A percentile compares a stretch with the other conserved stretches of the same genome.
Conservation (phyloP, 1,140 invertebrate species). For the Heliconius eleuchia region DNA sequence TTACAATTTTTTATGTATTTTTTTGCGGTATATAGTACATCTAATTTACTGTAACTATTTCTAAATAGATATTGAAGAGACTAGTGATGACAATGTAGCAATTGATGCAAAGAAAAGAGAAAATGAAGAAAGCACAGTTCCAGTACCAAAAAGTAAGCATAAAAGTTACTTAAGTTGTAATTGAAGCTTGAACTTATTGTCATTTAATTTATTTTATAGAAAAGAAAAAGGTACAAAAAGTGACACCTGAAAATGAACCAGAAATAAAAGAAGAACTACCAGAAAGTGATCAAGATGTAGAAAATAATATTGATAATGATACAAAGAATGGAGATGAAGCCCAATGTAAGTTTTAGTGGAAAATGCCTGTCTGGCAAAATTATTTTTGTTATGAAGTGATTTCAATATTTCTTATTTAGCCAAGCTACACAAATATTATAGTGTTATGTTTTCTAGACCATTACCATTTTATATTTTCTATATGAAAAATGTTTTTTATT, state of each 20-base stretch:
- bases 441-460: no score
- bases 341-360: conserved; percentile 50
- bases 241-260: conserved; percentile 45
- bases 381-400: not conserved
- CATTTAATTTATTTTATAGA: conserved; percentile 38
- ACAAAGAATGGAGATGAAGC: conserved; percentile 44
- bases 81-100: not conserved
- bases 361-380: not conserved
- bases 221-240: conserved; percentile 61
- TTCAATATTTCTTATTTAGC: not conserved
- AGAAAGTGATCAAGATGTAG: conserved; percentile 49
- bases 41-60: not conserved
- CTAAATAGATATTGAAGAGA: not conserved
- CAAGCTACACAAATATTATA: no score
- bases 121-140: not conserved
- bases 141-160: not conserved
- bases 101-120: not conserved
- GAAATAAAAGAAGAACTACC: conserved; percentile 53
- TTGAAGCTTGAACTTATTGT: no score
- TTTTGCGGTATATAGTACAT: not conserved
- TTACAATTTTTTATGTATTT: not conserved
- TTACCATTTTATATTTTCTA: no score
- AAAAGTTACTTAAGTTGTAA: not conserved
- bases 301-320: conserved; percentile 49
- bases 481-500: not conserved